These are phyloP conservation scores for Cossypha heuglini DNA, from an alignment of 2,797 vertebrate genomes.

Conservation along the genomic window DNA sequence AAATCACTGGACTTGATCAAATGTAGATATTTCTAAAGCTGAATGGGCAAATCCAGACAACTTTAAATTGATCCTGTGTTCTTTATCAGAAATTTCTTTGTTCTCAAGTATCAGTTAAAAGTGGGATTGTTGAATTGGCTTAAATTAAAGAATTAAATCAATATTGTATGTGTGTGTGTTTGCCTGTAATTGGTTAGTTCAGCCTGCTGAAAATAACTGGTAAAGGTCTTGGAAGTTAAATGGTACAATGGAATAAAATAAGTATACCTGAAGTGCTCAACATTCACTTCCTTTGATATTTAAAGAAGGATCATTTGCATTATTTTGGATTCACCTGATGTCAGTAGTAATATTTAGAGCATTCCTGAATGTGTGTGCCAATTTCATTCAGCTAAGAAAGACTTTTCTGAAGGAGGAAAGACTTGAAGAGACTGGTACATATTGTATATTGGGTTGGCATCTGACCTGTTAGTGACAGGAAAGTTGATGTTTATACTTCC, in stretches of 20 bases:
- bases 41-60: background rate
- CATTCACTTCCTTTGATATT: background rate
- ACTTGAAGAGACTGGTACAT: background rate
- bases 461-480: background rate
- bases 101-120: background rate
- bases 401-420: background rate
- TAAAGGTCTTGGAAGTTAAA: background rate
- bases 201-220: background rate
- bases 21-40: background rate
- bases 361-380: background rate
- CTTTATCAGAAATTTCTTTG: background rate
- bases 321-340: background rate
- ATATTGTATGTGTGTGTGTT: background rate
- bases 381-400: background rate
- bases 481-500: background rate
- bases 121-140: background rate
- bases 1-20: constrained; percentile 4
- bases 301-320: background rate
- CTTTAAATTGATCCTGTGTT: background rate
- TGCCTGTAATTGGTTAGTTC: background rate
- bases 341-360: background rate
- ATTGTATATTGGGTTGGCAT: background rate
- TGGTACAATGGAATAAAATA: background rate
- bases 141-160: background rate
- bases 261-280: background rate